Conservation (phyloP, 2,888 invertebrate genomes). For the Dryobotodes eremita region DNA sequence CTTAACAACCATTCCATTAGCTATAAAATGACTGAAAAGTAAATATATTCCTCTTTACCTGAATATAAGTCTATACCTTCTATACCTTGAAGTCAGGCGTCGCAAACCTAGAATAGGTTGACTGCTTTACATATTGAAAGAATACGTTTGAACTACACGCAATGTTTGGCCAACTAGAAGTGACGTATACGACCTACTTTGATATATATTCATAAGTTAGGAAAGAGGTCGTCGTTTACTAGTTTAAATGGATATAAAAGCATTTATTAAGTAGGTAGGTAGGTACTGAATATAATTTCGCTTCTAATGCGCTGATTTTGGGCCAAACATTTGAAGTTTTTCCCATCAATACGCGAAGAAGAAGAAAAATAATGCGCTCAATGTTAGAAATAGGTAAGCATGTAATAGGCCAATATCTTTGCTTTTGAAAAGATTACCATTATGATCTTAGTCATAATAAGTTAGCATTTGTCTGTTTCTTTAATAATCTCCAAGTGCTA, state of each 20-base stretch:
- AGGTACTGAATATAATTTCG: no score
- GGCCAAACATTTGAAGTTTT: no score
- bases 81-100: constrained; percentile 37
- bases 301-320: no score
- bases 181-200: constrained; percentile 52
- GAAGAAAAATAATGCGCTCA: no score
- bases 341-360: no score
- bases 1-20: constrained; percentile 26
- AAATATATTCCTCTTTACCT: constrained; percentile 32
- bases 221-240: constrained; percentile 39
- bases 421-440: no score
- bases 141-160: constrained; percentile 52
- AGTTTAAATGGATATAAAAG: constrained; percentile 16
- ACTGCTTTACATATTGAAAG: constrained; percentile 62
- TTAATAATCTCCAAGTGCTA: neutral
- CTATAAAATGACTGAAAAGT: constrained; percentile 38
- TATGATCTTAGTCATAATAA: no score
- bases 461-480: no score
- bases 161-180: constrained; percentile 54
- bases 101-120: constrained; percentile 37
- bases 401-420: no score
- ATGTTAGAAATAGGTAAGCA: no score
- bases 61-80: no score
- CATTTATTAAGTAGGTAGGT: no score
- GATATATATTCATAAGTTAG: constrained; percentile 54